Conservation (phyloP, 2,113 vertebrate genomes). For the Poeciliopsis retropinna region DNA sequence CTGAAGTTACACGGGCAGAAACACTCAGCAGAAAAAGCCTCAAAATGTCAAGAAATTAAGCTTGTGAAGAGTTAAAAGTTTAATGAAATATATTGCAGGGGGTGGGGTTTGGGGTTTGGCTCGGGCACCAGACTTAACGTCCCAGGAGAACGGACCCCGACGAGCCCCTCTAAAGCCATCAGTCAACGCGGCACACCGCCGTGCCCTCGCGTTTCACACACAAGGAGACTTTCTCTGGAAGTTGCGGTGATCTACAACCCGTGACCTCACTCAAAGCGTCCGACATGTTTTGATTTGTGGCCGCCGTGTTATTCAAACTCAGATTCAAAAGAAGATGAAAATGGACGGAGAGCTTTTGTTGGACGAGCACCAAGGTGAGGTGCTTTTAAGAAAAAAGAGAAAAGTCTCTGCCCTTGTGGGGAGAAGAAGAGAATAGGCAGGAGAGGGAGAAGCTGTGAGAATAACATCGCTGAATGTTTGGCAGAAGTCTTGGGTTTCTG, state of each 20-base stretch:
- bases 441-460: conserved; percentile 6
- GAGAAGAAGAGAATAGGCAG: conserved; percentile 20
- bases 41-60: conserved; percentile 77
- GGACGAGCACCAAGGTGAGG: conserved; percentile 74
- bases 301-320: conserved; percentile 76
- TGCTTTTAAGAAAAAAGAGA: conserved; percentile 52
- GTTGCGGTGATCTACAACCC: conserved; percentile 68
- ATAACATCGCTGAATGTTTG: conserved; percentile 46
- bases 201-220: conserved; percentile 55
- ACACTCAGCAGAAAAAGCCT: conserved; percentile 48
- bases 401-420: conserved; percentile 72
- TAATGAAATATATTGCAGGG: conserved; percentile 75
- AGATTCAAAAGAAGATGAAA: conserved; percentile 76
- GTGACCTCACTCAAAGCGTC: conserved; percentile 74
- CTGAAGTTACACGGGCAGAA: conserved; percentile 59
- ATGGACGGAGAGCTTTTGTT: conserved; percentile 77
- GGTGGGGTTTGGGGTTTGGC: conserved; percentile 77
- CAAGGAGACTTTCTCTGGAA: conserved; percentile 72
- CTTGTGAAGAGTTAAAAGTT: conserved; percentile 76
- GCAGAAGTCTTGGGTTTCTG: conserved; percentile 48
- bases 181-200: conserved; percentile 68
- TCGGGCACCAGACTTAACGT: conserved; percentile 53
- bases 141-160: conserved; percentile 68
- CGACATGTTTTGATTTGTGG: conserved; percentile 77
- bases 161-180: conserved; percentile 65